Conservation (phyloP, 2,888 invertebrate species). For the Luperina nickerlii region DNA sequence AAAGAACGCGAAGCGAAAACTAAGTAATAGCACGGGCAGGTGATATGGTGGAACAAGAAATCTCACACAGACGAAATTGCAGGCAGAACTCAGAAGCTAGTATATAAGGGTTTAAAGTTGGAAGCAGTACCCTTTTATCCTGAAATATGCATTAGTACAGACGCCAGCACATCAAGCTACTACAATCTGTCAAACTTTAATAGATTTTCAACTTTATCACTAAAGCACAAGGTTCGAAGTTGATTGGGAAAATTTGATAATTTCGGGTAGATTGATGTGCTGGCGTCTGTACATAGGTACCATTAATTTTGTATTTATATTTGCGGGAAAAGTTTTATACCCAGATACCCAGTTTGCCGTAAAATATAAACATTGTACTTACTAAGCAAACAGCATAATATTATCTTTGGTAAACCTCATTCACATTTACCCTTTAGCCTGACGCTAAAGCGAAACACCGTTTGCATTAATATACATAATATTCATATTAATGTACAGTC, state of each 20-base stretch:
- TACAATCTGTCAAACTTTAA: no score
- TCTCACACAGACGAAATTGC: no score
- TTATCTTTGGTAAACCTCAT: conserved; percentile 7
- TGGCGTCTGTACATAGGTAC: not conserved
- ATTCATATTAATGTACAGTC: conserved; percentile 23
- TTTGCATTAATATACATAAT: conserved; percentile 21
- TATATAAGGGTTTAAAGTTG: not conserved
- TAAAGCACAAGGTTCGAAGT: no score
- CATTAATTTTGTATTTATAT: not conserved
- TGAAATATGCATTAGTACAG: no score
- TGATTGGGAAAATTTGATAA: no score
- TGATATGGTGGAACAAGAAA: no score
- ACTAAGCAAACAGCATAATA: not conserved
- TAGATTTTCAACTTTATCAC: no score
- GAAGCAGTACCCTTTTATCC: not conserved
- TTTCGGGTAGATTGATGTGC: no score
- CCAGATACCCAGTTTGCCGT: not conserved
- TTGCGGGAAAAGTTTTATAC: not conserved
- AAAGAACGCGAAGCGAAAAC: no score
- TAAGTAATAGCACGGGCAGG: no score
- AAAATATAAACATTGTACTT: not conserved
- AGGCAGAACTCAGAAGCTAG: no score
- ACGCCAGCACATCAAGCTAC: no score
- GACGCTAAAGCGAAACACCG: not conserved
- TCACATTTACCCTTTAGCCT: not conserved